Evolutionary conservation across 2,113 vertebrate genomes (phyloP).

Genomic region (Lipophrys pholis): DNA sequence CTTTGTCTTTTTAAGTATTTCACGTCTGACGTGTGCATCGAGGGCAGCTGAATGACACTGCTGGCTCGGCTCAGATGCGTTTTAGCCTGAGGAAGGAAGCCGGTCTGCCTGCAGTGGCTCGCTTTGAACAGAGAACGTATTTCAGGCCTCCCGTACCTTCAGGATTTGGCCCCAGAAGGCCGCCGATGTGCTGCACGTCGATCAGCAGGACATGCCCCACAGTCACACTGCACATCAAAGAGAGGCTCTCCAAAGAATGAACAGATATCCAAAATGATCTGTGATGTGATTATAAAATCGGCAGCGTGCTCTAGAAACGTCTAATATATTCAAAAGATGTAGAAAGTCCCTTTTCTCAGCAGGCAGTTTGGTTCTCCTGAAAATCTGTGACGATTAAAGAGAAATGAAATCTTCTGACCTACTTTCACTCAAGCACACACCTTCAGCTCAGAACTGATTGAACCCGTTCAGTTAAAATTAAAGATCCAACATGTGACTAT

Average conservation of each 20-base stretch:
- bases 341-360: slow-evolving; percentile 3
- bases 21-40: too few species aligned
- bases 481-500: too few species aligned
- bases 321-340: slow-evolving; percentile 17
- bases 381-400: slow-evolving; percentile 9
- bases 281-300: slow-evolving; percentile 43
- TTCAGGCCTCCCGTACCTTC: slow-evolving; percentile 1
- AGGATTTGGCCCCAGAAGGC: slow-evolving; percentile 36
- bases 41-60: too few species aligned
- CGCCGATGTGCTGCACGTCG: too few species aligned
- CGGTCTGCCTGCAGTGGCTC: neutral
- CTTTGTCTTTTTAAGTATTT: too few species aligned
- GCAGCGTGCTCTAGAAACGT: slow-evolving; percentile 6
- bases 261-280: slow-evolving; percentile 16
- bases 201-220: slow-evolving; percentile 11
- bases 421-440: neutral
- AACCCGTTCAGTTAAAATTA: too few species aligned
- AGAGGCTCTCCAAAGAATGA: slow-evolving; percentile 1
- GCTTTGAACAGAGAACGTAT: neutral
- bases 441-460: too few species aligned
- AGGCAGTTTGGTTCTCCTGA: neutral
- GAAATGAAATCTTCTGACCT: slow-evolving; percentile 10
- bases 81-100: slow-evolving; percentile 1
- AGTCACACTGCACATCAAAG: slow-evolving; percentile 49
- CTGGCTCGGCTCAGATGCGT: slow-evolving; percentile 14